Evolutionary conservation across 2,888 invertebrate genomes (phyloP), one percentile per base, ranked within the genome.

Genomic region (Leptopilina syphax): DNA sequence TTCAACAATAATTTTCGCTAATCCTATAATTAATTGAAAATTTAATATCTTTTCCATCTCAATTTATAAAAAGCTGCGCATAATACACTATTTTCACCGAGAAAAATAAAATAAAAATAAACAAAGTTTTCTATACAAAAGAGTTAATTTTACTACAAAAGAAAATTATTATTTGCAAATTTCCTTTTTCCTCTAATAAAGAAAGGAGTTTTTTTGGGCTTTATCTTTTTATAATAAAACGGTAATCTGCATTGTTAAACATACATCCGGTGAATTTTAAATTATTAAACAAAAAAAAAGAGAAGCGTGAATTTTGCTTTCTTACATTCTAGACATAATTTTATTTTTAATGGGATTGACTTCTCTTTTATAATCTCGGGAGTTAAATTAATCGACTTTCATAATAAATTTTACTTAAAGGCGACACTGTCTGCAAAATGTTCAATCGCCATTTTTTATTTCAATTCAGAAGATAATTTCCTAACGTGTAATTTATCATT

Each of bases 401-500:
- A 67, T 67, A 67, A 67, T 67, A 67, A 67, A 67, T 67, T 67
- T 67, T 10, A 47, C 50, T 68, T 68, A 13, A 18, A 8, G 68
- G 18, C 47, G 47, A 50, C 18, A 44, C 41, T 18, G 24, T 68
- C 41, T 18, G 24, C 47, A 47, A 68, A 68, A 47, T 18, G 47
- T 12, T 47, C 68, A 44, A 68, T 68, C 68, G 24, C 24, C 10
- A 18, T 24, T 24, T 68, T n/a, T 18, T 50, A 50, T 50, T 50
- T 50, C 50, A n/a, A 47, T 18, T 67, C 18, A 7, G 9, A 5
- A 68, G 18, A 68, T 47, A 68, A 50, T 68, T 68, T 18, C 24
- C 68, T 50, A 68, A 68, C n/a, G 9, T 47, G 68, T 24, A 68
- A 68, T 68, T 68, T 50, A 50, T 68, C 68, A 68, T 68, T 68